phyloP scores from a whole-genome alignment of 2,113 vertebrate genomes.

The Poecilia latipinna region DNA sequence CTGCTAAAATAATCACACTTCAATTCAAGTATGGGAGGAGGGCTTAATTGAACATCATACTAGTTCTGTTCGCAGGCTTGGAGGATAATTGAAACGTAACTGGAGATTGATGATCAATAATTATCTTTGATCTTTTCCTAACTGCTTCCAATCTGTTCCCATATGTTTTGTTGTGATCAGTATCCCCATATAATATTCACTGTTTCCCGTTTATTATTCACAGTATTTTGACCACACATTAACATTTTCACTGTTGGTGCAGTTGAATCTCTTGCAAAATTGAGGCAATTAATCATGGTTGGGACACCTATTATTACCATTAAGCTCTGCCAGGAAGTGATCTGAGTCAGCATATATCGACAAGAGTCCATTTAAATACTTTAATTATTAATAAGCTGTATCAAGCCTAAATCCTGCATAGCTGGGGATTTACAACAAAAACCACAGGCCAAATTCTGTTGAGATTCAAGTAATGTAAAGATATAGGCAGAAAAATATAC shows the following conservation, averaged over 20 bases:
- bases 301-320: conserved; percentile 59
- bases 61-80: conserved; percentile 8
- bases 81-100: conserved; percentile 15
- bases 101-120: not conserved
- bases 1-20: conserved; percentile 66
- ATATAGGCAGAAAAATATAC: not conserved
- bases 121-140: not conserved
- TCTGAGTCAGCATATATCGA: conserved; percentile 56
- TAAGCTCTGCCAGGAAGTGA: conserved; percentile 36
- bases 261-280: conserved; percentile 48
- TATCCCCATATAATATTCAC: conserved; percentile 31
- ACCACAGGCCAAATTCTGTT: conserved; percentile 10
- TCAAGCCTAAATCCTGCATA: conserved; percentile 23
- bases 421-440: conserved; percentile 46
- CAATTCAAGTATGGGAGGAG: conserved; percentile 21
- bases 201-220: conserved; percentile 59
- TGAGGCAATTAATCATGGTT: conserved; percentile 69
- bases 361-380: conserved; percentile 64
- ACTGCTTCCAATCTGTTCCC: not conserved
- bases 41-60: conserved; percentile 50
- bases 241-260: conserved; percentile 35
- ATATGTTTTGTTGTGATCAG: conserved; percentile 6
- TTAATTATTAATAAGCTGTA: conserved; percentile 67
- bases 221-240: conserved; percentile 49
- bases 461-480: conserved; percentile 30